phyloP scores from a whole-genome alignment of 2,797 vertebrate genomes.

The Carapus acus region DNA sequence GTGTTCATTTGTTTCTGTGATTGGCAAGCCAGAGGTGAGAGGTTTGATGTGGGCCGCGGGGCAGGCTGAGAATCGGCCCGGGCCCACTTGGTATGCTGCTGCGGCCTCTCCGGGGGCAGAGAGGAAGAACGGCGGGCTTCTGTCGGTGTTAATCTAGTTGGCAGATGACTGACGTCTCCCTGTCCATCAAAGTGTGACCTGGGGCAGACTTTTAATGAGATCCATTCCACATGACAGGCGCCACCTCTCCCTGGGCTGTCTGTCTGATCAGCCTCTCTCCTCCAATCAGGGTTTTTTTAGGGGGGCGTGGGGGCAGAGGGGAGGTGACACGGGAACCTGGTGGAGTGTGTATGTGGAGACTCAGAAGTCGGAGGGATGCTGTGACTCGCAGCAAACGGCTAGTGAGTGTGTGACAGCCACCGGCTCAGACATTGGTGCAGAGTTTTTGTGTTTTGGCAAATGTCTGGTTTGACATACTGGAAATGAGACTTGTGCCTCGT shows the following conservation, averaged over 20 bases:
- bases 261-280: constrained; percentile 56
- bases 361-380: constrained; percentile 26
- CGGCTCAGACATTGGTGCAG: too few relatives aligned
- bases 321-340: too few relatives aligned
- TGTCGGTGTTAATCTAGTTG: constrained; percentile 62
- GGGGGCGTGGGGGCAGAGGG: too few relatives aligned
- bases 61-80: constrained; percentile 30
- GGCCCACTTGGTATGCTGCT: constrained; percentile 61
- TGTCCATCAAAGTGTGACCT: constrained; percentile 77
- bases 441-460: too few relatives aligned
- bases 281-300: constrained; percentile 55
- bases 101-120: constrained; percentile 54
- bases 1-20: constrained; percentile 43
- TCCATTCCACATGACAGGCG: constrained; percentile 70
- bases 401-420: constrained; percentile 50
- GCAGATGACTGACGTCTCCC: constrained; percentile 71
- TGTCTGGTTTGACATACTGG: too few relatives aligned
- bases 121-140: constrained; percentile 41
- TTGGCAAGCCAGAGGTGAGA: constrained; percentile 54
- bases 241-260: constrained; percentile 65
- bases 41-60: constrained; percentile 43
- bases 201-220: constrained; percentile 76
- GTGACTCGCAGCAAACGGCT: constrained; percentile 26
- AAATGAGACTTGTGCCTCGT: too few relatives aligned
- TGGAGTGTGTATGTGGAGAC: too few relatives aligned